These are phyloP conservation scores for Synergus laeviventris DNA, from an alignment of 2,888 invertebrate genomes.

Conservation along the genomic window DNA sequence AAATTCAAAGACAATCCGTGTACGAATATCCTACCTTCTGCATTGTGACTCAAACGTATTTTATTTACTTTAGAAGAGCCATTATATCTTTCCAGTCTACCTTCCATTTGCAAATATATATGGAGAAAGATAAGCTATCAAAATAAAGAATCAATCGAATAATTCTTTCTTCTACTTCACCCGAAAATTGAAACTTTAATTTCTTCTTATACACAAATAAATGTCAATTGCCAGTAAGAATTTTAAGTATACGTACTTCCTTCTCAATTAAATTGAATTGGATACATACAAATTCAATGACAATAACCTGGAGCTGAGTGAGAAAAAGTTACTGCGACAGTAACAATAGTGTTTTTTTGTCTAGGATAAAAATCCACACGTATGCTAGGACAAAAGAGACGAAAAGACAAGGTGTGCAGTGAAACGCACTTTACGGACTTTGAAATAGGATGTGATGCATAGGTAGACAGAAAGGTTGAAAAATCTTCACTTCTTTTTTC, in stretches of 20 bases:
- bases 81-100: conserved; percentile 16
- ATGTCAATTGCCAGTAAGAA: not conserved
- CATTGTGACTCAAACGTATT: conserved; percentile 15
- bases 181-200: not conserved
- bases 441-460: conserved; percentile 2
- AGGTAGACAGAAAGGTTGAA: conserved; percentile 41
- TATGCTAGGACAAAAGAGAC: not conserved
- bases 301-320: not conserved
- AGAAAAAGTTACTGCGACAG: not conserved
- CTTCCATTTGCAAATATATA: not conserved
- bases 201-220: not conserved
- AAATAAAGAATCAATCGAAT: not conserved
- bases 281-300: not conserved
- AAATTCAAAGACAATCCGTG: conserved; percentile 50
- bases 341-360: not conserved
- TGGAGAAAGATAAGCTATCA: not conserved
- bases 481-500: not conserved
- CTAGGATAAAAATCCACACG: not conserved
- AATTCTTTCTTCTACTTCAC: not conserved
- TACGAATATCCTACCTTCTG: conserved; percentile 32
- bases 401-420: conserved; percentile 8
- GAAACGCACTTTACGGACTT: conserved; percentile 33
- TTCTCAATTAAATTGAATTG: not conserved
- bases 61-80: conserved; percentile 21
- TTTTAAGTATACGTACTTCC: not conserved